Base-by-base conservation (phyloP, 2,113 vertebrate genomes). In the Orthonyx spaldingii region DNA sequence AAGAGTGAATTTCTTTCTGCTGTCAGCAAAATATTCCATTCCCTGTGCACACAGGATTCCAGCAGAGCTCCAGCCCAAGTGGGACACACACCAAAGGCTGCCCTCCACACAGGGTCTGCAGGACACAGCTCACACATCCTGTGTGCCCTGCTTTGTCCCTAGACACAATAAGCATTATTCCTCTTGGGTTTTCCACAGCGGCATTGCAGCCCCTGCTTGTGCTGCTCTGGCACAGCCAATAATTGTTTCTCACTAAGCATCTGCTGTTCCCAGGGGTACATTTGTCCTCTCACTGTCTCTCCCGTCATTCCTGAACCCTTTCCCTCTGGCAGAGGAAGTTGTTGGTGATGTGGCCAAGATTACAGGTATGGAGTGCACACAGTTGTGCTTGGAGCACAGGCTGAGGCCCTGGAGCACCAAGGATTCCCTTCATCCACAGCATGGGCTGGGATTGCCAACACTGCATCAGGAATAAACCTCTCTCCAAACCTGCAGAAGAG, bases 311-410 rank as follows among this genome's bases (percentile, higher is more conserved):
- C 23, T 3, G 2, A 33, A 11, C n/a, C 18, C 47, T 13, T 79
- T 79, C 22, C 37, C 41, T 61, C 37, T 60, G 56, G 16, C 16
- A 53, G 44, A 71, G 42, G 26, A 59, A 59, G 61, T 2, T 83
- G 56, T 39, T 52, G 47, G 60, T 0, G 0, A 30, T 0, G 0
- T 7, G n/a, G 56, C 37, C 66, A 47, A 66, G 24, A 30, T 26
- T 21, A 33, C 52, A 70, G 57, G 32, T 7, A 27, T 32, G 13
- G 6, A 82, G 37, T 10, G 2, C 21, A 14, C 0, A 37, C 7
- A n/a, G 0, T 2, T 26, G 30, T 39, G 70, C 65, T 75, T 17
- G n/a, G 26, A 55, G 30, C 17, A 39, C 41, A 30, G 39, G 27
- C n/a, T 11, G 33, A 22, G 22, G 53, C 82, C 57, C 60, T n/a